These are phyloP conservation scores for Drosophila eugracilis DNA, from an alignment of 1,140 invertebrate species.

Conservation along the genomic window DNA sequence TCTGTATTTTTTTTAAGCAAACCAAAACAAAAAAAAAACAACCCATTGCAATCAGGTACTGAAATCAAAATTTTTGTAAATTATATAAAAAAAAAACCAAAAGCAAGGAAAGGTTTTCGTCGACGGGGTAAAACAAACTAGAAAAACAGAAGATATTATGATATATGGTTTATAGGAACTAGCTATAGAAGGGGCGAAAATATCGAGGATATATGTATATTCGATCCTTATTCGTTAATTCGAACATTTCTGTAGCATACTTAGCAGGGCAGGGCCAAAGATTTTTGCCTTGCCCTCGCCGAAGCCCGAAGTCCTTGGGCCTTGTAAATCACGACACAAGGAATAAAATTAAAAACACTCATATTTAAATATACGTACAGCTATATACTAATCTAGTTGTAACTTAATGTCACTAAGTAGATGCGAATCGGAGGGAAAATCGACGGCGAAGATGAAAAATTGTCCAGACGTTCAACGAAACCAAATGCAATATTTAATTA, in stretches of 20 bases:
- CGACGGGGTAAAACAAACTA: conserved; percentile 6
- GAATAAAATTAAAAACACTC: conserved; percentile 19
- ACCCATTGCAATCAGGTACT: conserved; percentile 76
- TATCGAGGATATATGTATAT: conserved; percentile 24
- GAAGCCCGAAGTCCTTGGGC: conserved; percentile 26
- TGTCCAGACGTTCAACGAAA: conserved; percentile 82
- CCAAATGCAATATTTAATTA: conserved; percentile 83
- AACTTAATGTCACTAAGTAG: conserved; percentile 56
- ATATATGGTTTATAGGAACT: conserved; percentile 18
- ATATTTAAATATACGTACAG: conserved; percentile 49
- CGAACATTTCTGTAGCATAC: conserved; percentile 37
- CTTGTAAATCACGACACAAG: conserved; percentile 41
- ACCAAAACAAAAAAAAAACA: conserved; percentile 10
- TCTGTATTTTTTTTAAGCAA: conserved; percentile 57
- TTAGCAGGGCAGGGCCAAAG: conserved; percentile 26
- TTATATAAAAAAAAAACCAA: conserved; percentile 16
- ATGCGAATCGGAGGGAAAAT: conserved; percentile 29
- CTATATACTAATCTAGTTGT: conserved; percentile 45
- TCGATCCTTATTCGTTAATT: conserved; percentile 33
- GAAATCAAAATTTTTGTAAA: conserved; percentile 79
- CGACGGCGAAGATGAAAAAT: conserved; percentile 47
- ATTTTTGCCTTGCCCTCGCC: not conserved
- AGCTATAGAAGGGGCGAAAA: not conserved
- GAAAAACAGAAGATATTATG: conserved; percentile 4
- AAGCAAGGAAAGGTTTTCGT: conserved; percentile 18